These are phyloP conservation scores for Morone chrysops DNA, from an alignment of 2,113 vertebrate genomes.

Conservation along the genomic window DNA sequence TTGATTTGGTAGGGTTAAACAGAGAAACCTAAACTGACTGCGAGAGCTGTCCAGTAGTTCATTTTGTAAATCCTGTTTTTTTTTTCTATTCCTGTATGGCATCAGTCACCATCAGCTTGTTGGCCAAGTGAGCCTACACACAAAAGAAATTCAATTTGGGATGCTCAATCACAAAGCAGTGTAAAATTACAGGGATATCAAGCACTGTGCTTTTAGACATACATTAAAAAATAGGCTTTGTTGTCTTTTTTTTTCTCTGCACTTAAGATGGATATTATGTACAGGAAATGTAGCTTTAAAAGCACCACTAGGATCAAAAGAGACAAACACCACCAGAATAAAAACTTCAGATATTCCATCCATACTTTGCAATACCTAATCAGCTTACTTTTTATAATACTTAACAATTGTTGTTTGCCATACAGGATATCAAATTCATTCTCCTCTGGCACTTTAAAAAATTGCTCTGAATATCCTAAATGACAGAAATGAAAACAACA, in stretches of 20 bases:
- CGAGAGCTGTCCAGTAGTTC: background rate
- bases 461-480: background rate
- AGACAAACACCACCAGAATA: background rate
- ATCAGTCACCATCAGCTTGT: background rate
- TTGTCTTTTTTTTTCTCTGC: background rate
- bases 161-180: conserved; percentile 1
- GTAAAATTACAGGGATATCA: conserved; percentile 13
- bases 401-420: background rate
- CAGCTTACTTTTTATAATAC: background rate
- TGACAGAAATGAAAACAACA: background rate
- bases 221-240: background rate
- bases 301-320: background rate
- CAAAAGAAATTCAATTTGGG: conserved; percentile 32
- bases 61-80: background rate
- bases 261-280: background rate
- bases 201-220: conserved; percentile 10
- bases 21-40: background rate
- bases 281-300: background rate
- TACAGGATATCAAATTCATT: background rate
- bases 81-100: background rate
- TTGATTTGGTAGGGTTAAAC: background rate
- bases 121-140: background rate
- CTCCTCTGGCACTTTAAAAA: background rate
- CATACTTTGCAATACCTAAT: background rate
- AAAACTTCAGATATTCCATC: background rate